These are phyloP conservation scores for Sitobion miscanthi DNA, from an alignment of 1,140 invertebrate species.

Conservation along the genomic window DNA sequence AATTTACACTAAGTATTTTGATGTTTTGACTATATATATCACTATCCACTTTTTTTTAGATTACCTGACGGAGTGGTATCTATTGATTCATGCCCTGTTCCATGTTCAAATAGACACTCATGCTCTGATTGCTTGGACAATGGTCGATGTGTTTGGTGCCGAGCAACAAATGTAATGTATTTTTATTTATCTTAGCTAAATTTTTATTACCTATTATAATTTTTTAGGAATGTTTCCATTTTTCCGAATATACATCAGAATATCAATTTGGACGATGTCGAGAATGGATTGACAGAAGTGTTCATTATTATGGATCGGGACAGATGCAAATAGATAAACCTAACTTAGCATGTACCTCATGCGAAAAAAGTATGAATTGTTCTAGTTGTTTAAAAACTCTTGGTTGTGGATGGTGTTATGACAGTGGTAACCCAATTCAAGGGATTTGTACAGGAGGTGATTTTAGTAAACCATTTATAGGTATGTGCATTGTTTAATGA, in stretches of 20 bases:
- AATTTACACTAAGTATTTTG: neutral
- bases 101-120: conserved; percentile 76
- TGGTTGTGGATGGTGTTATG: conserved; percentile 94
- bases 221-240: conserved; percentile 83
- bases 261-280: conserved; percentile 91
- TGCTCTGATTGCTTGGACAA: conserved; percentile 85
- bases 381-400: conserved; percentile 79
- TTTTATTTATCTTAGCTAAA: neutral
- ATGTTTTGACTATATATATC: neutral
- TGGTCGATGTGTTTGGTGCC: conserved; percentile 94
- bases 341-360: conserved; percentile 76
- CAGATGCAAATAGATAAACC: conserved; percentile 61
- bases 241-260: conserved; percentile 92
- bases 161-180: conserved; percentile 72
- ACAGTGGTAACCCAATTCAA: conserved; percentile 82
- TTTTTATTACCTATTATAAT: conserved; percentile 25
- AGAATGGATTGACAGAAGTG: conserved; percentile 86
- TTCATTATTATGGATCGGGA: conserved; percentile 62
- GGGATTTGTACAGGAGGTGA: conserved; percentile 81
- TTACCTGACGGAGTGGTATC: conserved; percentile 69
- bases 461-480: conserved; percentile 74
- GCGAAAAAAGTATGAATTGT: conserved; percentile 78
- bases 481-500: conserved; percentile 57
- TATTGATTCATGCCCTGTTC: conserved; percentile 73
- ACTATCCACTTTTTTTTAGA: conserved; percentile 55